These are phyloP conservation scores for Cheilosia impressa DNA, from an alignment of 2,888 invertebrate species.

Conservation along the genomic window DNA sequence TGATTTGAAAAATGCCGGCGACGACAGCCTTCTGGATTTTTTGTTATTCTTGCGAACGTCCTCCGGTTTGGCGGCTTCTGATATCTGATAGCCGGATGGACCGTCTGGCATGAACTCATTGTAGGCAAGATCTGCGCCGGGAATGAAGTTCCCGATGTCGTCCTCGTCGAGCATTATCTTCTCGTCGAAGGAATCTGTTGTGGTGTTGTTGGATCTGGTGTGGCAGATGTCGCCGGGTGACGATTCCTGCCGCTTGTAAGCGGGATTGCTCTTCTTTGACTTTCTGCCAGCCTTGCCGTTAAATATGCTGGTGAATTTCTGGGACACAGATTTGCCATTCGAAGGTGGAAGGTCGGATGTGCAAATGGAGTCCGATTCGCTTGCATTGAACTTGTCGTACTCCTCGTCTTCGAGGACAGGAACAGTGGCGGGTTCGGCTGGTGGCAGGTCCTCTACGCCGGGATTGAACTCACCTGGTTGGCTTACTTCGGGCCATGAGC, in stretches of 20 bases:
- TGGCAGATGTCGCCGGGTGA: slow-evolving; percentile 78
- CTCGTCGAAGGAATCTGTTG: slow-evolving; percentile 80
- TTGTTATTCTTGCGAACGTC: slow-evolving; percentile 76
- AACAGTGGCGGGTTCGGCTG: slow-evolving; percentile 38
- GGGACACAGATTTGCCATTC: slow-evolving; percentile 34
- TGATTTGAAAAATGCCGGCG: slow-evolving; percentile 86
- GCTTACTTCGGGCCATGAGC: slow-evolving; percentile 84
- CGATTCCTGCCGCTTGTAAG: slow-evolving; percentile 84
- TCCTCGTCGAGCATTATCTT: slow-evolving; percentile 86
- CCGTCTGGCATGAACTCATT: slow-evolving; percentile 83
- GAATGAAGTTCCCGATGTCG: slow-evolving; percentile 84
- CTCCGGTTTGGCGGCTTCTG: slow-evolving; percentile 76
- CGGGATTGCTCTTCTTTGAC: slow-evolving; percentile 79
- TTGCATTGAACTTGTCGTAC: slow-evolving; percentile 69
- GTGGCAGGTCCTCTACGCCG: slow-evolving; percentile 76
- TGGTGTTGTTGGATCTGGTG: slow-evolving; percentile 1
- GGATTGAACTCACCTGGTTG: slow-evolving; percentile 80
- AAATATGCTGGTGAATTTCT: slow-evolving; percentile 48
- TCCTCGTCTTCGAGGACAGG: slow-evolving; percentile 62
- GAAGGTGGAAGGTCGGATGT: slow-evolving; percentile 23
- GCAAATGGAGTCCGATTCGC: slow-evolving; percentile 65
- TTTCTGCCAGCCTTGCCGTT: slow-evolving; percentile 67
- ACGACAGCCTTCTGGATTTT: slow-evolving; percentile 85
- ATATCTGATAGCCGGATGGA: slow-evolving; percentile 81
- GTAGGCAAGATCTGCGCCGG: slow-evolving; percentile 84